Base-by-base conservation (phyloP, 2,888 invertebrate species). In the Alsophila aescularia region DNA sequence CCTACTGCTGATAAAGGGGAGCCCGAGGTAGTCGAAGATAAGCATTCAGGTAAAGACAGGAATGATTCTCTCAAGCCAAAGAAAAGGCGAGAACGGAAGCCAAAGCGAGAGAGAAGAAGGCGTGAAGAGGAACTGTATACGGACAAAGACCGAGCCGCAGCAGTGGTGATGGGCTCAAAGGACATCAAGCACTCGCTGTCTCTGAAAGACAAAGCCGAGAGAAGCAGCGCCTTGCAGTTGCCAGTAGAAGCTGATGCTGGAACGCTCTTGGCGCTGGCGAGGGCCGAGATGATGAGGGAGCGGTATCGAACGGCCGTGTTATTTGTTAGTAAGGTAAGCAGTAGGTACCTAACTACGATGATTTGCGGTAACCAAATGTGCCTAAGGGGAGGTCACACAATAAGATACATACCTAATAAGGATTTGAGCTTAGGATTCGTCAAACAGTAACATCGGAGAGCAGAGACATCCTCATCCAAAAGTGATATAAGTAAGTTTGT, bases 91-190 rank as follows among this genome's bases (percentile, higher is more conserved):
- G 84, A 82, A 21, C 71, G 79, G 3, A 90, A 87, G 52, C 83
- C 77, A 42, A 90, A 88, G 58, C 82, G 89, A 1, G 90, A 90
- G 47, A 78, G 83, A 53, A 72, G 89, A 32, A 71, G 81, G 31
- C 76, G 88, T 4, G 86, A 92, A 59, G 96, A 97, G 67, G 97
- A 97, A 74, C 85, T 96, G 15, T 98, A 97, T 73, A 97, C 97
- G 14, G 98, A 98, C 78, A 98, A 98, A 75, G 97, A 97, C 78
- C 92, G 98, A 5, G 98, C 97, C 0, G 97, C 98, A 0, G 97
- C 97, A 0, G 97, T 97, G 12, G 96, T 96, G 72, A 93, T 96
- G 93, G 96, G 96, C 0, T 95, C 94, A n/a, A 95, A 94, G 60
- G 97, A 98, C 76, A 97, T 98, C 60, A 98, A 98, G 75, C 95